Percentiles rank a stretch among this genome's conserved stretches.
These are phyloP conservation scores for Corythucha ciliata DNA, from an alignment of 2,888 invertebrate species.

Conservation along the genomic window DNA sequence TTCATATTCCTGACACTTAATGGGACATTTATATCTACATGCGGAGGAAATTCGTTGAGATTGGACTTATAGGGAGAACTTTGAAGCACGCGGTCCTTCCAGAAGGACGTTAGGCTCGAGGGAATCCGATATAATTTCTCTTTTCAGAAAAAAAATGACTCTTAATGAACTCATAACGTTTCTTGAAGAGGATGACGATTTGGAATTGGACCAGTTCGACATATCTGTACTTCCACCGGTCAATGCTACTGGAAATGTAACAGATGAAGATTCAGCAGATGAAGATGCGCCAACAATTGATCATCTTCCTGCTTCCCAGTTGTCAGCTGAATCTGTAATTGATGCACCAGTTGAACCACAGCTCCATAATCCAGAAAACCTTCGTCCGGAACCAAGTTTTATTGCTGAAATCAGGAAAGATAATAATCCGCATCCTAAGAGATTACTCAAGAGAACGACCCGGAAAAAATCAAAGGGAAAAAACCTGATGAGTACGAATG, in stretches of 20 bases:
- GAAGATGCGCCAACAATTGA: conserved; percentile 2
- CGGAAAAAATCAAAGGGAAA: conserved; percentile 2
- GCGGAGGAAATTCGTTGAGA: not conserved
- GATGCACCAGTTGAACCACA: not conserved
- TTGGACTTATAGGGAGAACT: not conserved
- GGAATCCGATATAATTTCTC: no score
- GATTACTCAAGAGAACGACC: not conserved
- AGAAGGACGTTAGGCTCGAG: not conserved
- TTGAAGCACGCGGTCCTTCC: not conserved
- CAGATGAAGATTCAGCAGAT: not conserved
- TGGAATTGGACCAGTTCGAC: not conserved
- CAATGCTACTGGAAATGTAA: not conserved
- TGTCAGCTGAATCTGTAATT: not conserved
- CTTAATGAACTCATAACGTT: not conserved
- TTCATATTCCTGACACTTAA: not conserved
- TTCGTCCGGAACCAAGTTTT: conserved; percentile 4
- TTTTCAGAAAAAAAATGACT: not conserved
- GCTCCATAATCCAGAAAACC: no score
- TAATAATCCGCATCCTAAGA: no score
- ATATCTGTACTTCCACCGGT: not conserved
- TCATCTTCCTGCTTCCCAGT: conserved; percentile 10
- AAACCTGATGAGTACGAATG: not conserved
- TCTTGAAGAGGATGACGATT: not conserved
- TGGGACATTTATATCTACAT: not conserved
- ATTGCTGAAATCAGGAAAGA: not conserved